These are phyloP conservation scores for Lepus americanus DNA, from an alignment of 2,113 vertebrate genomes.

Conservation along the genomic window DNA sequence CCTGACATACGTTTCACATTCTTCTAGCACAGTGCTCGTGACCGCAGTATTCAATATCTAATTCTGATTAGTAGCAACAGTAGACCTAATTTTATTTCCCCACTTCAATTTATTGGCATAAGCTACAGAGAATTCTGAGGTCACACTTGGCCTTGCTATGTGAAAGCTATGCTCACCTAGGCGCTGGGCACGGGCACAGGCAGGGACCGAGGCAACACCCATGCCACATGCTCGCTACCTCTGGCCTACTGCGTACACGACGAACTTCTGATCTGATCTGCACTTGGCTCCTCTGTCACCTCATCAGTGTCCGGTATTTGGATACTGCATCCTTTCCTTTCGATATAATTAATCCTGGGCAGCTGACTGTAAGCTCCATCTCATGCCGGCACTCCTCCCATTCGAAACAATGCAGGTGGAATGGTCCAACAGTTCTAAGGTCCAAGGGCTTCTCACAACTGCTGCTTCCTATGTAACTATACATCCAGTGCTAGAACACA, in stretches of 20 bases:
- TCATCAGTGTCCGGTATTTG: not conserved
- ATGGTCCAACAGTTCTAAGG: not conserved
- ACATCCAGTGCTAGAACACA: not conserved
- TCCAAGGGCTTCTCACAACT: not conserved
- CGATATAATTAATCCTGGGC: not conserved
- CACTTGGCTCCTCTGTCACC: not conserved
- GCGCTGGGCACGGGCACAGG: not conserved
- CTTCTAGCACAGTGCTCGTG: not conserved
- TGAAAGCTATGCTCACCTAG: not conserved
- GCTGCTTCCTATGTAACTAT: not conserved
- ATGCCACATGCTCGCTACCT: not conserved
- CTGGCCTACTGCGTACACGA: not conserved
- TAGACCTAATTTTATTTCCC: not conserved
- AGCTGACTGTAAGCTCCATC: not conserved
- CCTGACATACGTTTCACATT: not conserved
- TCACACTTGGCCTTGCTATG: not conserved
- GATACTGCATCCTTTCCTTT: not conserved
- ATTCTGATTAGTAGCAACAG: not conserved
- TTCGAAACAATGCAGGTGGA: not conserved
- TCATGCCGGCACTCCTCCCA: not conserved
- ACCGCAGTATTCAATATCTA: not conserved
- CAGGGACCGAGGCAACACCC: not conserved
- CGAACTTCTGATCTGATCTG: not conserved
- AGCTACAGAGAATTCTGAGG: not conserved
- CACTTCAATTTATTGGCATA: not conserved